Percentiles rank a stretch among this genome's conserved stretches.
phyloP scores from a whole-genome alignment of 2,888 invertebrate species.

The Drosophila cognata region DNA sequence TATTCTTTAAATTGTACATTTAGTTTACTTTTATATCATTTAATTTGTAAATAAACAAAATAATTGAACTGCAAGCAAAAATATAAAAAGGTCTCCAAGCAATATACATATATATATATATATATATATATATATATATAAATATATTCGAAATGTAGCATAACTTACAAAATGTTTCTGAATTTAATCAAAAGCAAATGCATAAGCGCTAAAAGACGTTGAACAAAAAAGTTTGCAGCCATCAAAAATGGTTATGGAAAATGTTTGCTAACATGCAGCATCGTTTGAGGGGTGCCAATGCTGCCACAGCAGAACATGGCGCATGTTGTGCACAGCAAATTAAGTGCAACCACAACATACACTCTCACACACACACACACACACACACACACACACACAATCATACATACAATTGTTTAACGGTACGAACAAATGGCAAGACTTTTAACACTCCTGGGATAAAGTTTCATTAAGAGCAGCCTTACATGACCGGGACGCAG shows the following conservation, averaged over 20 bases:
- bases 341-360: conserved; percentile 59
- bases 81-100: background rate
- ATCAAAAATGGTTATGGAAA: conserved; percentile 21
- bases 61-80: background rate
- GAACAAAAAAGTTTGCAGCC: background rate
- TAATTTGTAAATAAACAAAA: background rate
- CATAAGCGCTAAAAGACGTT: background rate
- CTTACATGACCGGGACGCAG: conserved; percentile 56
- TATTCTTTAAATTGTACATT: background rate
- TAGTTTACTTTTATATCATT: background rate
- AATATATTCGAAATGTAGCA: background rate
- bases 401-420: conserved; percentile 32
- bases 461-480: conserved; percentile 81
- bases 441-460: conserved; percentile 79
- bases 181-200: background rate
- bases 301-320: conserved; percentile 31
- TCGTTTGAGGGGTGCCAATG: conserved; percentile 17
- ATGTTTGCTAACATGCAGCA: conserved; percentile 17
- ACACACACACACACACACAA: conserved; percentile 5
- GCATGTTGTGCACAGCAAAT: conserved; percentile 55
- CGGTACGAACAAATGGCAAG: conserved; percentile 67
- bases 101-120: background rate
- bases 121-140: background rate
- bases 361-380: conserved; percentile 10
- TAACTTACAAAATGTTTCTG: background rate